Percentiles rank a stretch among this genome's conserved stretches.
Conservation (phyloP, 1,140 invertebrate genomes). For the Centruroides vittatus region DNA sequence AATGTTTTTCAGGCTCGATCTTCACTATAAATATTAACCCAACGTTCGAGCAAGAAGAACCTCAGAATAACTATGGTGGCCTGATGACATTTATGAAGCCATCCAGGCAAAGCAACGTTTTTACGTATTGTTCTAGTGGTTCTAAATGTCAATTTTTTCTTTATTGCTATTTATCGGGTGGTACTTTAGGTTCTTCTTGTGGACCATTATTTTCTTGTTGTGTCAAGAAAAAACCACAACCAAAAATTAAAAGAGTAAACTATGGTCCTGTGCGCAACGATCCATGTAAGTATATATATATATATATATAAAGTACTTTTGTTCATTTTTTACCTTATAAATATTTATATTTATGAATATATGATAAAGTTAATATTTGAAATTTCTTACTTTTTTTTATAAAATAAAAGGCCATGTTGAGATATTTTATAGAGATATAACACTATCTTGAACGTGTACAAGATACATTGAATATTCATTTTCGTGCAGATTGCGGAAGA, state of each 20-base stretch:
- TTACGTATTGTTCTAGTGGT: constrained; percentile 5
- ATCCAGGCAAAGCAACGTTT: background rate
- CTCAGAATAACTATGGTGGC: no score
- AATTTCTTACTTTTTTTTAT: no score
- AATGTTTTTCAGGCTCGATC: no score
- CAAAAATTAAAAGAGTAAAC: constrained; percentile 20
- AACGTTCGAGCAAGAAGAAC: no score
- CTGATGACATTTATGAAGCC: no score
- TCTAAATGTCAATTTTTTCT: constrained; percentile 78
- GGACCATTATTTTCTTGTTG: constrained; percentile 64
- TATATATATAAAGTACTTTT: background rate
- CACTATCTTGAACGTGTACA: no score
- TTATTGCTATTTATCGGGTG: constrained; percentile 78
- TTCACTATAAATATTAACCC: no score
- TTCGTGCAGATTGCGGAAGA: constrained; percentile 20
- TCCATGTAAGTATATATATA: constrained; percentile 42
- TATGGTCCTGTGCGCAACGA: constrained; percentile 58
- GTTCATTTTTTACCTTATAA: background rate
- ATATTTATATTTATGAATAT: background rate
- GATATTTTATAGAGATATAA: no score
- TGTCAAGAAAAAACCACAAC: constrained; percentile 33
- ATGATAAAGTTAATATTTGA: no score
- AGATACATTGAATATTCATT: background rate
- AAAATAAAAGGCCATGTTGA: no score
- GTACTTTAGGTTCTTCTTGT: constrained; percentile 53